Evolutionary conservation across 1,140 invertebrate species (phyloP).

Genomic region (Manduca sexta): DNA sequence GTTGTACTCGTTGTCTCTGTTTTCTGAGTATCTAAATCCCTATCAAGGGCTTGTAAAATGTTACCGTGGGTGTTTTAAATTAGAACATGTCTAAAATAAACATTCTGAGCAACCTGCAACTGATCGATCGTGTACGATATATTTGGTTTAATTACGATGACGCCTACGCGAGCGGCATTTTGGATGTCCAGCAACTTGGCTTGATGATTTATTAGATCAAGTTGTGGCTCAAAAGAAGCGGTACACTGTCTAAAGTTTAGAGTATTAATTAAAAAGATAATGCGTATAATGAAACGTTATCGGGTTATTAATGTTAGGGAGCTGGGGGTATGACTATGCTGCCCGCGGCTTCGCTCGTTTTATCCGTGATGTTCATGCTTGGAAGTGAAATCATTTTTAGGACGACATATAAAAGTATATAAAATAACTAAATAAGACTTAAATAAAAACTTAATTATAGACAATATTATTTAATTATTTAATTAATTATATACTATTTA

Average conservation of each 20-base stretch:
- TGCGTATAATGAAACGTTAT: too few species aligned
- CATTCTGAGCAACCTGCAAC: constrained; percentile 1
- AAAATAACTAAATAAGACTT: not conserved
- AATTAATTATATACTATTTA: constrained; percentile 37
- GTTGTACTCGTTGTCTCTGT: too few species aligned
- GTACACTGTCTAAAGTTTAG: not conserved
- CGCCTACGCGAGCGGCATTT: constrained; percentile 6
- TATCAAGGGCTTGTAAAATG: too few species aligned
- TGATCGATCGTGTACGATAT: constrained; percentile 1
- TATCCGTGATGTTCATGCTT: too few species aligned
- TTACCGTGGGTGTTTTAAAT: constrained; percentile 1
- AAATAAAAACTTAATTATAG: not conserved
- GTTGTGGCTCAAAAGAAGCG: constrained; percentile 1
- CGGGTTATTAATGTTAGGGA: too few species aligned
- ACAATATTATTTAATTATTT: constrained; percentile 8
- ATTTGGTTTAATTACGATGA: constrained; percentile 4
- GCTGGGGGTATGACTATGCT: too few species aligned
- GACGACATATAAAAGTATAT: too few species aligned
- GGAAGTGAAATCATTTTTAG: too few species aligned
- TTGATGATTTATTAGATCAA: constrained; percentile 7
- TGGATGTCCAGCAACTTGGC: constrained; percentile 2
- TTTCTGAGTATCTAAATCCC: too few species aligned
- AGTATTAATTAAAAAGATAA: constrained; percentile 1
- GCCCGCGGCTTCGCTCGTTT: too few species aligned
- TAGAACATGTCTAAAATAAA: constrained; percentile 4